Evolutionary conservation across 2,797 vertebrate species (phyloP).

Genomic region (Zenarchopterus dispar): DNA sequence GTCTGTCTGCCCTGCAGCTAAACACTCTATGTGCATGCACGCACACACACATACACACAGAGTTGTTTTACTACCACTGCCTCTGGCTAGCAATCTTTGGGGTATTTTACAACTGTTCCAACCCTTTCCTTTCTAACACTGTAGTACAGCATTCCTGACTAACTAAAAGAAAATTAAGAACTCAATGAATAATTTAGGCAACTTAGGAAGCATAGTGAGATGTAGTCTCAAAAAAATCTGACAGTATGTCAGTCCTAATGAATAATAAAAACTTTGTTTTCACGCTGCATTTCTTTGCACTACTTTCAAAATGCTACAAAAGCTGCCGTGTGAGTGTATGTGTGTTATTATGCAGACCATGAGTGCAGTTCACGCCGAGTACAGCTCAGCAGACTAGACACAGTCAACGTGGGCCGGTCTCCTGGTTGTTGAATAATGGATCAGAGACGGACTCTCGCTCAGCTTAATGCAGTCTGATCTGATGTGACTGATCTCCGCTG

Average conservation of each 20-base stretch:
- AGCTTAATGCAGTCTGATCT: conserved; percentile 82
- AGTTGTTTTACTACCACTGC: conserved; percentile 78
- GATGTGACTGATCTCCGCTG: conserved; percentile 81
- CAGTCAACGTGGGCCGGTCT: conserved; percentile 79
- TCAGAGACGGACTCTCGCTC: conserved; percentile 80
- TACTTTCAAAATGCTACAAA: conserved; percentile 77
- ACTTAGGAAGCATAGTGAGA: conserved; percentile 65
- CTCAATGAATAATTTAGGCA: conserved; percentile 74
- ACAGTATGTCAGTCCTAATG: conserved; percentile 73
- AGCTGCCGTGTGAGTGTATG: conserved; percentile 35
- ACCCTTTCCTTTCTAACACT: conserved; percentile 63
- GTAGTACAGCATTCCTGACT: conserved; percentile 57
- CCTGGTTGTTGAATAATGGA: conserved; percentile 84
- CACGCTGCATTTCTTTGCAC: conserved; percentile 79
- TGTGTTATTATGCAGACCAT: conserved; percentile 73
- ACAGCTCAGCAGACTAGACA: conserved; percentile 79
- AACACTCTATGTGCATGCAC: conserved; percentile 59
- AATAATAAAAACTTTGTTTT: conserved; percentile 83
- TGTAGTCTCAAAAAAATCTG: conserved; percentile 55
- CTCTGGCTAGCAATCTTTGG: conserved; percentile 79
- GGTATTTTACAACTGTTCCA: conserved; percentile 77
- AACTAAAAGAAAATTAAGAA: conserved; percentile 78
- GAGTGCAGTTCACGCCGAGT: conserved; percentile 76
- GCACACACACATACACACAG: conserved; percentile 29
- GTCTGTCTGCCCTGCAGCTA: conserved; percentile 80